phyloP scores from a whole-genome alignment of 2,113 vertebrate genomes.

The Pterocles burchelli region DNA sequence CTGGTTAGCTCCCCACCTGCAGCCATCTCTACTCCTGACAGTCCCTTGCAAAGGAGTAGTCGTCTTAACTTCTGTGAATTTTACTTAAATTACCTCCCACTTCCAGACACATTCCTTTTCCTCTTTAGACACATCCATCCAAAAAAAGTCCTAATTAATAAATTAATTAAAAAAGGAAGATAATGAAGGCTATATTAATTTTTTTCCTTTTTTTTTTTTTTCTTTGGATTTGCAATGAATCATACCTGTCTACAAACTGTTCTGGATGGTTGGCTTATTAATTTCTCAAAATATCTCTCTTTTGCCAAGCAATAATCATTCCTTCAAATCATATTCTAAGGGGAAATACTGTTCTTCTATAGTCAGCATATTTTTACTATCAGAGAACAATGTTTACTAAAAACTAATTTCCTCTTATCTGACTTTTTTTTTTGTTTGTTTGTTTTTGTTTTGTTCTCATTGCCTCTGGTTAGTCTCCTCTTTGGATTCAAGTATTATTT shows the following conservation, averaged over 20 bases:
- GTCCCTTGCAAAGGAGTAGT: neutral
- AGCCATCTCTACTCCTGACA: neutral
- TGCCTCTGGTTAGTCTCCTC: neutral
- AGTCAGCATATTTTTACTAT: neutral
- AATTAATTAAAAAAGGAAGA: neutral
- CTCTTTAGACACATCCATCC: neutral
- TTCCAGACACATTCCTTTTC: neutral
- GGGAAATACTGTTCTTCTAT: neutral
- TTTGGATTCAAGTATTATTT: slow-evolving; percentile 34
- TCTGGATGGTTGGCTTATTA: neutral
- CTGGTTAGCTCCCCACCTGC: neutral
- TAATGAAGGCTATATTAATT: neutral
- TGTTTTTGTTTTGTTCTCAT: neutral
- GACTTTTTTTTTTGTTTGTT: neutral
- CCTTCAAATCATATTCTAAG: neutral
- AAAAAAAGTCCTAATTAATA: neutral
- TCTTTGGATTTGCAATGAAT: neutral
- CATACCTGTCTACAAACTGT: neutral
- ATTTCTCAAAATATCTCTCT: neutral
- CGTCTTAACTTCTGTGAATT: neutral
- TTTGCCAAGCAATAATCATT: neutral
- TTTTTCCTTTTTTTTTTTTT: neutral
- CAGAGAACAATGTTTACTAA: slow-evolving; percentile 30
- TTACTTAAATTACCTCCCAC: neutral
- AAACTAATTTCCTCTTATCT: slow-evolving; percentile 8